Evolutionary conservation across 2,113 vertebrate species (phyloP).

Genomic region (Nothoprocta perdicaria): DNA sequence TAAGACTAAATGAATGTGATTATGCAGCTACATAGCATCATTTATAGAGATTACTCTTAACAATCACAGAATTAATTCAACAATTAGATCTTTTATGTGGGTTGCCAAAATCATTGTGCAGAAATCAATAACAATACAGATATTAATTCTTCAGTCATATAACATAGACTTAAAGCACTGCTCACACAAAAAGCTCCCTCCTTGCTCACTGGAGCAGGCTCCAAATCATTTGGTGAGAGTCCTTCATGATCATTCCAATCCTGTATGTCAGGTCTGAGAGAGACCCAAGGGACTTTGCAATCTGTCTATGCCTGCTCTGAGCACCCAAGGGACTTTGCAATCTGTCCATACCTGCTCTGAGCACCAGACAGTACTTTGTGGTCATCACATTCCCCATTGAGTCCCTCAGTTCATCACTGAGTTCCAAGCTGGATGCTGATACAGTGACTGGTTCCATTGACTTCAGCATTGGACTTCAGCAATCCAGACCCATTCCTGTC

Average conservation of each 20-base stretch:
- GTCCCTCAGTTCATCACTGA: neutral
- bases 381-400: neutral
- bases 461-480: neutral
- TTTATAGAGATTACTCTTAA: slow-evolving; percentile 25
- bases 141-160: neutral
- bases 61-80: slow-evolving; percentile 27
- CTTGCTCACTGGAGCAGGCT: neutral
- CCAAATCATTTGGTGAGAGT: neutral
- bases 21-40: neutral
- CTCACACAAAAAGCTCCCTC: neutral
- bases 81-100: neutral
- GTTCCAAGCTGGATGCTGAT: neutral
- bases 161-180: neutral
- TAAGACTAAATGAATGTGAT: neutral
- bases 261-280: neutral
- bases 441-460: neutral
- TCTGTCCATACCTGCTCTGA: neutral
- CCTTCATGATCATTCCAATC: fast-evolving
- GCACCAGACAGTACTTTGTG: neutral
- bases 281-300: neutral
- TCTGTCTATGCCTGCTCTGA: neutral
- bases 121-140: neutral
- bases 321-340: neutral
- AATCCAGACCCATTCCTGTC: neutral
- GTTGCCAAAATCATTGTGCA: neutral